Percentiles rank a stretch among this genome's conserved stretches.
These are phyloP conservation scores for Suricata suricatta DNA, from an alignment of 2,113 vertebrate species.

Conservation along the genomic window DNA sequence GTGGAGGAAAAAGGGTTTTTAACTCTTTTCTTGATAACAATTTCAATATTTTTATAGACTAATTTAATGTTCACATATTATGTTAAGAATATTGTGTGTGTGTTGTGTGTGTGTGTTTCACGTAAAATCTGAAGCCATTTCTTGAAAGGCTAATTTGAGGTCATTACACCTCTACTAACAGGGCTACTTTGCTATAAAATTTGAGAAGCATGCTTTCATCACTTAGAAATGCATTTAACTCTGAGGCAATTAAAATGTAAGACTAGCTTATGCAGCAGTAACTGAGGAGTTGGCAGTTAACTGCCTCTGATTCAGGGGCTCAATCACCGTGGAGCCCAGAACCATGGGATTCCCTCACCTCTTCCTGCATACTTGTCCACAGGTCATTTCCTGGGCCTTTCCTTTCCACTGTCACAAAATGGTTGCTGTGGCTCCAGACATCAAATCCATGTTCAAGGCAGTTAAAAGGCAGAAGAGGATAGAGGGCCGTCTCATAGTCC, in stretches of 20 bases:
- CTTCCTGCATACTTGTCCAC: neutral
- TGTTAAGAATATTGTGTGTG: neutral
- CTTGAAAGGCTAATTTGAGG: neutral
- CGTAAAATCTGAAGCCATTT: neutral
- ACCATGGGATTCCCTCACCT: neutral
- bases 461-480: neutral
- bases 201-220: neutral
- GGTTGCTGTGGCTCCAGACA: neutral
- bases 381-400: neutral
- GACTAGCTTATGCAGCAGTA: neutral
- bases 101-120: neutral
- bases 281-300: neutral
- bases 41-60: conserved; percentile 12
- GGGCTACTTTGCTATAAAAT: neutral
- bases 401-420: neutral
- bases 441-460: neutral
- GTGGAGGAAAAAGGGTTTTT: neutral
- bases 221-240: neutral
- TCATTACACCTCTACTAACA: neutral
- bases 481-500: neutral
- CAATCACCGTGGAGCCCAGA: neutral
- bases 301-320: neutral
- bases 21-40: neutral
- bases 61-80: neutral
- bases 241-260: neutral